A percentile compares a stretch with the other conserved stretches of the same genome.
Evolutionary conservation across 2,888 invertebrate species (phyloP).

Genomic region (Magallana nippona): DNA sequence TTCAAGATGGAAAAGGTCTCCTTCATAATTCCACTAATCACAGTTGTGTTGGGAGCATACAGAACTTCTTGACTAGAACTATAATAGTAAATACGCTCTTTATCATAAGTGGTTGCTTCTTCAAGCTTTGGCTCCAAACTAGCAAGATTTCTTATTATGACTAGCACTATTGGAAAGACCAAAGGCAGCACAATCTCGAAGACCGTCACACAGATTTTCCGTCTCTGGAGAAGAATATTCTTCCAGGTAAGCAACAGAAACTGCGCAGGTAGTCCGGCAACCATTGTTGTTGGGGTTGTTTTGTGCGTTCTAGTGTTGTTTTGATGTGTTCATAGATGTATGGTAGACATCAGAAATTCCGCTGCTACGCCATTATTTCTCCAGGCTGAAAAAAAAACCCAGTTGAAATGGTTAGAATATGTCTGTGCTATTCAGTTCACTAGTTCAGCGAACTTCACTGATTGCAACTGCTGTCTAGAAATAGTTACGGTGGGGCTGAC

Average conservation of each 20-base stretch:
- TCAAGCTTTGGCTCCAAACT: neutral
- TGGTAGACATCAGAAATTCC: too few relatives aligned
- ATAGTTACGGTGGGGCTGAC: too few relatives aligned
- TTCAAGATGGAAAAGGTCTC: neutral
- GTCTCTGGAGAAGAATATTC: conserved; percentile 67
- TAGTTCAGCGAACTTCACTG: too few relatives aligned
- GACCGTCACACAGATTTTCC: conserved; percentile 65
- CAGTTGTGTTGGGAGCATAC: neutral
- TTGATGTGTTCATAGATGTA: too few relatives aligned
- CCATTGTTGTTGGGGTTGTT: neutral
- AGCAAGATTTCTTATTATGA: conserved; percentile 56
- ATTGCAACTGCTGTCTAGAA: too few relatives aligned
- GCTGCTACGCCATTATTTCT: too few relatives aligned
- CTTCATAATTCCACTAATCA: neutral
- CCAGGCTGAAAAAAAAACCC: too few relatives aligned
- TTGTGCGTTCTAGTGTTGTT: too few relatives aligned
- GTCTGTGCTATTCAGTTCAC: too few relatives aligned
- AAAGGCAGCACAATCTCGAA: conserved; percentile 69
- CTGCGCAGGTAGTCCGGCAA: conserved; percentile 47
- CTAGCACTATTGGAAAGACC: conserved; percentile 63
- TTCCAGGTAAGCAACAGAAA: conserved; percentile 70
- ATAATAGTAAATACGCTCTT: neutral
- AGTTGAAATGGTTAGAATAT: too few relatives aligned
- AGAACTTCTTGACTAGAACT: neutral
- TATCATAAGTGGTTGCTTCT: neutral